Conservation (phyloP, 2,888 invertebrate genomes). For the Mayetiola destructor region DNA sequence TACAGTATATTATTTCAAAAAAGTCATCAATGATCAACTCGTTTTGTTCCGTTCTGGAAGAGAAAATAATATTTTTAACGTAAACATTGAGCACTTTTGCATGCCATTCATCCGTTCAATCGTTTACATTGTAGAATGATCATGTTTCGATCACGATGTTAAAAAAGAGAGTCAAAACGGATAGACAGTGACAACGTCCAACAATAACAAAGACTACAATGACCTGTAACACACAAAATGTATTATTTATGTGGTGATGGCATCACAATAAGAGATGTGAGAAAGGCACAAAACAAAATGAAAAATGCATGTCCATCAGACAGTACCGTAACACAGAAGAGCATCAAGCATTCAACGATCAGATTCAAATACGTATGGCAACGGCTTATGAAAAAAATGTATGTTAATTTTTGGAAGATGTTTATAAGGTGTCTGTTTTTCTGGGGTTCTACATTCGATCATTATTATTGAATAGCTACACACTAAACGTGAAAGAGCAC, state of each 20-base stretch:
- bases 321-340: no score
- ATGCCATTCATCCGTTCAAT: neutral
- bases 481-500: neutral
- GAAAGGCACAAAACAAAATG: neutral
- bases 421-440: neutral
- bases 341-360: neutral
- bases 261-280: conserved; percentile 12
- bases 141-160: neutral
- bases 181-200: neutral
- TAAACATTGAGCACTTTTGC: conserved; percentile 8
- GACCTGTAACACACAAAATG: conserved; percentile 4
- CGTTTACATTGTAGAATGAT: neutral
- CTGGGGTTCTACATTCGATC: neutral
- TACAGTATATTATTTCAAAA: conserved; percentile 11
- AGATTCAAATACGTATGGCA: neutral
- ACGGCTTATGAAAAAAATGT: neutral
- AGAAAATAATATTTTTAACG: no score
- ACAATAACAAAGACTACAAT: neutral
- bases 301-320: conserved; percentile 11
- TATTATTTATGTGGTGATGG: conserved; percentile 12
- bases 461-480: neutral
- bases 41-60: neutral
- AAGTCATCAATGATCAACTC: neutral
- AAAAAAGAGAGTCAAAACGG: neutral
- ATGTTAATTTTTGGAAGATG: neutral